Evolutionary conservation across 2,113 vertebrate species (phyloP), one percentile per base, ranked within the genome.

Genomic region (Accipiter cooperii): DNA sequence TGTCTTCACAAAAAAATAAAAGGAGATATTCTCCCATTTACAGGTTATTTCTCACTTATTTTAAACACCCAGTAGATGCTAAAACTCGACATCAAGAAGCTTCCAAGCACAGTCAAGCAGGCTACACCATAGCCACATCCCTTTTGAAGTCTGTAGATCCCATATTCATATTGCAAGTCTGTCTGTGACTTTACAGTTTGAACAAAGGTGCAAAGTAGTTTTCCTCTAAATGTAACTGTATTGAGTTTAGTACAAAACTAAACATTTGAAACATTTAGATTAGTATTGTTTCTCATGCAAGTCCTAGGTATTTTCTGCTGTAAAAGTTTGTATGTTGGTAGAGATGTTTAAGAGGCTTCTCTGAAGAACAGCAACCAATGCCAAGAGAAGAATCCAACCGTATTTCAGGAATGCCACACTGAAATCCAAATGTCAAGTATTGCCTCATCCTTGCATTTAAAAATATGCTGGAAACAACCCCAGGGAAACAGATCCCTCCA

Each of bases 181-280:
- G 85, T 47, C 5, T 28, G 65, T 60, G 89, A 77, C 42, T 90
- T 87, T 75, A 82, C 52, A 94, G 87, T 84, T 86, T 86, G 97
- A 87, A 91, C 74, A 87, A 95, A 46, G 91, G 89, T 90, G 94
- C 94, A 95, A 84, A 94, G 68, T 64, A 91, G 87, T 78, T 95
- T 58, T 90, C 71, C 84, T 95, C 87, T 84, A 66, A 91, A 84
- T 75, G 94, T 57, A 95, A 83, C 86, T 89, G 93, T 22, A 92
- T 69, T 79, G 57, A 84, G 75, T 70, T 94, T 44, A 89, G 69
- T 14, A 94, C 69, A 94, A 97, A 96, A 84, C 68, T 75, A 63
- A 93, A 95, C 87, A 52, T 42, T 4, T 7, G n/a, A 92, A 60
- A 25, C 31, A 73, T 61, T 46, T 52, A 71, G 40, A 61, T n/a